Conservation (phyloP, 2,113 vertebrate species). For the Gallinago undulata region DNA sequence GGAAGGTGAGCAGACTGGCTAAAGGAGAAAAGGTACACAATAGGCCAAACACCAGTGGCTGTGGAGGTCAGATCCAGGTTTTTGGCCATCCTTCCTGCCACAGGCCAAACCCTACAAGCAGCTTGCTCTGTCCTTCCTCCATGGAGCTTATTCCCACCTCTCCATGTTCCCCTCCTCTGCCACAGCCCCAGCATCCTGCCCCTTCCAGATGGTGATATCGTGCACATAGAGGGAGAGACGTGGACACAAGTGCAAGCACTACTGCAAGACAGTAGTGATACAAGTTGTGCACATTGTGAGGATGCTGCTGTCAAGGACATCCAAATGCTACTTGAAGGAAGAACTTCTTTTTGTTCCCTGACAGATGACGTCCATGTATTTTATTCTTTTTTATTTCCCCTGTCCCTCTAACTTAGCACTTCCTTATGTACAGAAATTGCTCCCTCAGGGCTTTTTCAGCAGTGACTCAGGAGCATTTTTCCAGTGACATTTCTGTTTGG, state of each 20-base stretch:
- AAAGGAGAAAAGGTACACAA: not conserved
- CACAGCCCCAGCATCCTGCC: accelerated
- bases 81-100: not conserved
- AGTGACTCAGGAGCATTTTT: not conserved
- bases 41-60: not conserved
- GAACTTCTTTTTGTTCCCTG: not conserved
- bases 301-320: not conserved
- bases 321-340: not conserved
- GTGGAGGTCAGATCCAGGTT: not conserved
- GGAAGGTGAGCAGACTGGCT: not conserved
- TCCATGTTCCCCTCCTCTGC: not conserved
- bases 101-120: not conserved
- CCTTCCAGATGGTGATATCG: not conserved
- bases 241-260: not conserved
- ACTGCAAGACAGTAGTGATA: not conserved
- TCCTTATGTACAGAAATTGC: not conserved
- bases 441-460: not conserved
- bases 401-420: not conserved
- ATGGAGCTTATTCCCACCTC: not conserved
- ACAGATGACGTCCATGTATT: not conserved
- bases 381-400: not conserved
- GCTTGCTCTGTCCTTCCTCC: not conserved
- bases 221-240: not conserved
- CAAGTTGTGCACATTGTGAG: not conserved
- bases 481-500: not conserved